phyloP scores from a whole-genome alignment of 2,113 vertebrate genomes.

The Megaceryle torquata region DNA sequence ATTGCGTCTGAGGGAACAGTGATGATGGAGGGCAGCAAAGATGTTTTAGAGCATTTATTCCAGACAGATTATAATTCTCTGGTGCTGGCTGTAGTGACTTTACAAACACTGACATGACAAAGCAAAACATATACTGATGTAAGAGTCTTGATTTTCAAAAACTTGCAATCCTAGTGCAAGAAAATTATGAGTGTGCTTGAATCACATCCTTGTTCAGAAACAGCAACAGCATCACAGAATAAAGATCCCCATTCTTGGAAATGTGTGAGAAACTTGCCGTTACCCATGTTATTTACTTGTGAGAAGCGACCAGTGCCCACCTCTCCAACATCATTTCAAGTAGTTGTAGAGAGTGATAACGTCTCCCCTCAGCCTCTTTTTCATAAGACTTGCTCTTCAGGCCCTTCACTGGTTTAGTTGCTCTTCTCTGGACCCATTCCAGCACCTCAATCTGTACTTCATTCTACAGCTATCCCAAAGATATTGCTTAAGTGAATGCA shows the following conservation, averaged over 20 bases:
- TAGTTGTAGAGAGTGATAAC: too few relatives aligned
- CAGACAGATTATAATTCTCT: not conserved
- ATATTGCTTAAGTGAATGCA: not conserved
- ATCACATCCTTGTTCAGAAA: not conserved
- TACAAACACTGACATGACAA: not conserved
- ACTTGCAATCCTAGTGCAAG: not conserved
- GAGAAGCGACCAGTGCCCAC: too few relatives aligned
- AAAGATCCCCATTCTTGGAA: not conserved
- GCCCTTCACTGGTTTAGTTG: too few relatives aligned
- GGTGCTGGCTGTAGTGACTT: not conserved
- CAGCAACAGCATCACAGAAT: not conserved
- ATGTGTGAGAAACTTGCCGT: not conserved
- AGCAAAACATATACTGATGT: not conserved
- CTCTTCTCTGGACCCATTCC: too few relatives aligned
- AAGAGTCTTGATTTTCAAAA: not conserved
- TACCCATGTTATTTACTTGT: not conserved
- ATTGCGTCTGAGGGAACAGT: not conserved
- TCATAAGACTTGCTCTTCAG: too few relatives aligned
- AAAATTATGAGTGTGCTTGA: not conserved
- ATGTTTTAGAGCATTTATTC: not conserved
- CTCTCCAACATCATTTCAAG: too few relatives aligned
- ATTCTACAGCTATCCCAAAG: not conserved
- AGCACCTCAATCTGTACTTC: not conserved
- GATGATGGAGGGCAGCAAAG: not conserved
- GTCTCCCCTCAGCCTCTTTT: too few relatives aligned